Base-by-base conservation (phyloP, 2,888 invertebrate genomes). In the Acleris cristana region DNA sequence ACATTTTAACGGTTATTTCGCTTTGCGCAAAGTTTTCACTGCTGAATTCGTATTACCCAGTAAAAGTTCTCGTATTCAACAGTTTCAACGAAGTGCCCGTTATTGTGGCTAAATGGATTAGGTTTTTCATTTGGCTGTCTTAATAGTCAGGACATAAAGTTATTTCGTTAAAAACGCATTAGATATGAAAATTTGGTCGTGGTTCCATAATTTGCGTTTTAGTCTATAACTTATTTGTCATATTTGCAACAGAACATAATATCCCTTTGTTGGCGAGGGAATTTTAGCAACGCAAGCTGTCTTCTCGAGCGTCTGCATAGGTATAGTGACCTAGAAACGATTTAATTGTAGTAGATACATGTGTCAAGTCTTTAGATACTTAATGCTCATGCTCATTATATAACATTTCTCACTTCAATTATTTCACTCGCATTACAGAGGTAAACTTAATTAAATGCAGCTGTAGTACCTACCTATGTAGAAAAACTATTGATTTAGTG, bases 1-100 rank as follows among this genome's bases (percentile, higher is more conserved):
- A 71, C 69, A 69, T 74, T 74, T 74, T 74, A 74, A 74, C 73
- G 70, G 75, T 72, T 65, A 69, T 59, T 69, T 59, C 67, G 70
- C 71, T 69, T 69, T 69, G 69, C 62, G 59, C 48, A 62, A 67
- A 67, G 67, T 67, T 67, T 67, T 58, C 63, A 58, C 53, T 62
- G 57, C 58, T 58, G 57, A 63, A 67, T 67, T 62, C 53, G 62
- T 58, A 58, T 53, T 63, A 48, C 19, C 48, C 58, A 48, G 34
- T 53, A 40, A 54, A 62, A 67, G 56, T 61, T 51, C 51, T 26
- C 61, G 44, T 62, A 53, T 62, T 45, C 62, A 34, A 48, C 62
- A 57, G 57, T 67, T 62, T 57, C 45, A 67, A 64, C 53, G 64
- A 58, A 63, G 63, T 63, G 53, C 40, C 34, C 62, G 19, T 63